These are phyloP conservation scores for Eulemur mongoz DNA, from an alignment of 2,797 vertebrate species.

Conservation along the genomic window DNA sequence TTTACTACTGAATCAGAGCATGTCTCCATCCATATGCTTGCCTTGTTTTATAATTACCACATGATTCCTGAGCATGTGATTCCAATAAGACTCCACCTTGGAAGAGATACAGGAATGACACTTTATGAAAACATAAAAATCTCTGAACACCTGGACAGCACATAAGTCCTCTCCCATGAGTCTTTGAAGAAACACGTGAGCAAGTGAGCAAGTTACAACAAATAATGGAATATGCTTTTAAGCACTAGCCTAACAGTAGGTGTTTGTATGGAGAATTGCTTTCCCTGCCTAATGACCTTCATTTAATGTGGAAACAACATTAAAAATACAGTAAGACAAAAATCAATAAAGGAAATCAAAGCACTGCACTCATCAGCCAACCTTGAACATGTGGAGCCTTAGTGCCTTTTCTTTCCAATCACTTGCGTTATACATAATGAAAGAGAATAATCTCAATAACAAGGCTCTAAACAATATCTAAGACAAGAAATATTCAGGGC, in stretches of 20 bases:
- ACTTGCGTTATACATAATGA: not conserved
- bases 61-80: not conserved
- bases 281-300: not conserved
- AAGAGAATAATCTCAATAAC: not conserved
- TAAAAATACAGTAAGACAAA: constrained; percentile 39
- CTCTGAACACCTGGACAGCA: constrained; percentile 11
- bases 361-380: not conserved
- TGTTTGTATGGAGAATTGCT: not conserved
- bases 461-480: not conserved
- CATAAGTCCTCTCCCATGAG: not conserved
- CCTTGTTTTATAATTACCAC: not conserved
- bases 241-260: not conserved
- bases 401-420: not conserved
- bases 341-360: constrained; percentile 33
- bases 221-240: constrained; percentile 12
- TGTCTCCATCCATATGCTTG: not conserved
- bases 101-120: not conserved
- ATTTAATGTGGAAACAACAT: not conserved
- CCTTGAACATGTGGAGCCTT: not conserved
- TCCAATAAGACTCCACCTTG: not conserved
- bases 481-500: not conserved
- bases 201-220: constrained; percentile 10
- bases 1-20: not conserved
- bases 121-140: constrained; percentile 47
- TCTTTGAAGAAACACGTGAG: not conserved